phyloP scores from a whole-genome alignment of 2,113 vertebrate species.

The Rafetus swinhoei region DNA sequence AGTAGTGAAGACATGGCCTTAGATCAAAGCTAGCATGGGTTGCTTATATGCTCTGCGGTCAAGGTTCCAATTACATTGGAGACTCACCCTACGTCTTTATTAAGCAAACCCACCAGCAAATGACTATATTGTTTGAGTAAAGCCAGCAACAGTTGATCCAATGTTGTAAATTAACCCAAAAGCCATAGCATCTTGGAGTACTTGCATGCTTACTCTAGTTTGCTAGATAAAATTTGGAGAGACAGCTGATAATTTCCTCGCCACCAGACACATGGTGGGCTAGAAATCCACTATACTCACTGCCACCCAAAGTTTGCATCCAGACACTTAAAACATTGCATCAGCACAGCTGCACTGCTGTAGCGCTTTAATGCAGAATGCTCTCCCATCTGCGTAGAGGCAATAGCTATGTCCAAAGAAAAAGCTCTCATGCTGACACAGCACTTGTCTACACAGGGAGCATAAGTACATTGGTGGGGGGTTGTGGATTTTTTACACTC shows the following conservation, averaged over 20 bases:
- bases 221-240: not conserved
- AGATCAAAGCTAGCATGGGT: not conserved
- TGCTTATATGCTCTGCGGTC: not conserved
- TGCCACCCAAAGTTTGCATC: not conserved
- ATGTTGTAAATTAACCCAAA: not conserved
- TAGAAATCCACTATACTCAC: not conserved
- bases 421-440: no score
- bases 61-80: not conserved
- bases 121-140: not conserved
- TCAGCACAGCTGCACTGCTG: no score
- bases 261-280: not conserved
- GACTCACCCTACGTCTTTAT: not conserved
- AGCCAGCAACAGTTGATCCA: not conserved
- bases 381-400: no score
- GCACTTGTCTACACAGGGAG: no score
- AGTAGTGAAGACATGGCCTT: no score
- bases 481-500: no score
- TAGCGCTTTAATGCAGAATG: no score
- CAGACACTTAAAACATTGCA: not conserved
- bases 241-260: not conserved
- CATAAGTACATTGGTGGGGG: no score
- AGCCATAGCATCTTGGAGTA: not conserved
- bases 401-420: no score
- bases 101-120: not conserved
- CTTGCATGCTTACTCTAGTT: no score